Base-by-base conservation (phyloP, 2,113 vertebrate species). In the Suricata suricatta region DNA sequence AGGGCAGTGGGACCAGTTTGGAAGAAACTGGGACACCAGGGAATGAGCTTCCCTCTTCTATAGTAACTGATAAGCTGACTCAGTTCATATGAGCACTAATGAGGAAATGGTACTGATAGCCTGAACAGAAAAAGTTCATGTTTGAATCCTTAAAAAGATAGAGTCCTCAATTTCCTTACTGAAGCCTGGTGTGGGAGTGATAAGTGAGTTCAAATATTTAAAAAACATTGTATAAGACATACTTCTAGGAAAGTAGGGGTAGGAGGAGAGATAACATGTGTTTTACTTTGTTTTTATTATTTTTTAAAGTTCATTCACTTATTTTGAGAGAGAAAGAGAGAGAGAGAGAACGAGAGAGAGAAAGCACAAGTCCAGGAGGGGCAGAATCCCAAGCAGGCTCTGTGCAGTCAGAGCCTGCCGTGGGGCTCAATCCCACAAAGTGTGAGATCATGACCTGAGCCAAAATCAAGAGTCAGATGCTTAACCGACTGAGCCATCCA, bases 201-300 rank as follows among this genome's bases (percentile, higher is more conserved):
- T 93, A 68, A 96, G 14, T 57, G 4, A 80, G 10, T 21, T 68
- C 74, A 93, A 97, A 79, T 80, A 93, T 91, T 97, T 93, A 33
- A 21, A 77, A 71, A 82, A 47, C 6, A 41, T 84, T 23, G 35
- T 44, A 3, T 79, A 89, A 88, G 35, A 71, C 17, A 74, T 90
- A 47, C 4, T 95, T 97, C 19, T 8, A 50, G 35, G 14, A 6
- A 13, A 1, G 9, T 88, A 5, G 6, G 6, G 38, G 52, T 89
- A 13, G 21, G 23, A 92, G 25, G 29, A 90, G 19, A 95, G 29
- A 76, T 15, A 1, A 27, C 83, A 44, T 50, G 50, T 33, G 23
- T 80, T 54, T 90, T 8, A 60, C 7, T 60, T 60, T 60, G 7
- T 60, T 57, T 9, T 60, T 60, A 23, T 60, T 60, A 60, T 60